These are phyloP conservation scores for Pholis gunnellus DNA, from an alignment of 2,113 vertebrate genomes.

Conservation along the genomic window DNA sequence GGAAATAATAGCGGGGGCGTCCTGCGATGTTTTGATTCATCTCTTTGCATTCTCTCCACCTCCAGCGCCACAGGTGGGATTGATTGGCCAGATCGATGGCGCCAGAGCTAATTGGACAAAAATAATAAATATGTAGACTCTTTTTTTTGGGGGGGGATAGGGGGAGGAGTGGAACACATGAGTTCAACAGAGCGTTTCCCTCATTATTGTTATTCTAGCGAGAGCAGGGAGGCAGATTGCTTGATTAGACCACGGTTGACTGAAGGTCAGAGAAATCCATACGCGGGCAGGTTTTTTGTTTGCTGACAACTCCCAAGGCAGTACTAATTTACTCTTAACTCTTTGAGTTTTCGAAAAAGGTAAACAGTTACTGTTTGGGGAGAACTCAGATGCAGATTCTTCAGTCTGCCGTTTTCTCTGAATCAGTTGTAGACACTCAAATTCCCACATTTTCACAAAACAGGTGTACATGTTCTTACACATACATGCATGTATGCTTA, in stretches of 20 bases:
- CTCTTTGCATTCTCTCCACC: slow-evolving; percentile 41
- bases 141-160: neutral
- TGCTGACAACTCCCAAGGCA: slow-evolving; percentile 32
- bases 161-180: neutral
- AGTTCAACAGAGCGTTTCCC: slow-evolving; percentile 35
- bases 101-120: slow-evolving; percentile 73
- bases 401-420: neutral
- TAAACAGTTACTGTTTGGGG: neutral
- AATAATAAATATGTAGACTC: slow-evolving; percentile 74
- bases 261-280: slow-evolving; percentile 72
- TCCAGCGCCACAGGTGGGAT: slow-evolving; percentile 60
- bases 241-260: slow-evolving; percentile 57
- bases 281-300: slow-evolving; percentile 49
- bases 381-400: neutral
- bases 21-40: slow-evolving; percentile 57
- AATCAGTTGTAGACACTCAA: neutral
- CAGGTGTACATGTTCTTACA: neutral
- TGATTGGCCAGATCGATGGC: slow-evolving; percentile 64
- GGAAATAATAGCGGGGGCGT: slow-evolving; percentile 57
- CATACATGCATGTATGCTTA: neutral
- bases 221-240: slow-evolving; percentile 52
- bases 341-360: slow-evolving; percentile 31
- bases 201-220: slow-evolving; percentile 54
- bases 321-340: slow-evolving; percentile 51
- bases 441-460: neutral